phyloP scores from a whole-genome alignment of 2,797 vertebrate species.

The Euphonia xanthogaster region DNA sequence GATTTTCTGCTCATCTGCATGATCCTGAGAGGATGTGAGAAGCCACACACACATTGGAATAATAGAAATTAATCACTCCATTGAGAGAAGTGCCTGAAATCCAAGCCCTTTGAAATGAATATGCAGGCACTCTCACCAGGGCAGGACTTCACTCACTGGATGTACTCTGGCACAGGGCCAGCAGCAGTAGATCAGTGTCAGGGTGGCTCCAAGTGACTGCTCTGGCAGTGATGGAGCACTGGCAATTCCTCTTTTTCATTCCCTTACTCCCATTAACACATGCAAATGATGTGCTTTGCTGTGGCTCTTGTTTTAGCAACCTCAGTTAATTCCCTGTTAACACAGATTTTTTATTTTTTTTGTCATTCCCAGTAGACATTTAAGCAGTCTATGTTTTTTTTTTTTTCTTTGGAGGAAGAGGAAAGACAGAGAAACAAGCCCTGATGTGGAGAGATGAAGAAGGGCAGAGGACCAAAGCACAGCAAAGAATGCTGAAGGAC shows the following conservation, averaged over 20 bases:
- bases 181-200: not conserved
- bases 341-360: not conserved
- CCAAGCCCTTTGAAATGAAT: not conserved
- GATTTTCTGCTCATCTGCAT: not conserved
- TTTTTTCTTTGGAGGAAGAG: not conserved
- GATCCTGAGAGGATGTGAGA: not conserved
- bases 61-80: not conserved
- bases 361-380: not conserved
- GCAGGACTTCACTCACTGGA: slow-evolving; percentile 10
- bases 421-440: not conserved
- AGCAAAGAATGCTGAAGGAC: not conserved
- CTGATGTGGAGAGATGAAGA: not conserved
- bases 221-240: slow-evolving; percentile 17
- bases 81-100: not conserved
- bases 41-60: not conserved
- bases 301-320: not conserved
- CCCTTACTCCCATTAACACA: slow-evolving; percentile 22
- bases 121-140: not conserved
- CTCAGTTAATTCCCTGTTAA: slow-evolving; percentile 13
- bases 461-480: not conserved
- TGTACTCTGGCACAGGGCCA: not conserved
- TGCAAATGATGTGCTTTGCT: slow-evolving; percentile 5
- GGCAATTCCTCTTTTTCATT: not conserved
- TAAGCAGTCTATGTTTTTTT: not conserved
- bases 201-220: not conserved